Evolutionary conservation across 2,113 vertebrate species (phyloP), one percentile per base, ranked within the genome.

Genomic region (Ornithorhynchus anatinus): DNA sequence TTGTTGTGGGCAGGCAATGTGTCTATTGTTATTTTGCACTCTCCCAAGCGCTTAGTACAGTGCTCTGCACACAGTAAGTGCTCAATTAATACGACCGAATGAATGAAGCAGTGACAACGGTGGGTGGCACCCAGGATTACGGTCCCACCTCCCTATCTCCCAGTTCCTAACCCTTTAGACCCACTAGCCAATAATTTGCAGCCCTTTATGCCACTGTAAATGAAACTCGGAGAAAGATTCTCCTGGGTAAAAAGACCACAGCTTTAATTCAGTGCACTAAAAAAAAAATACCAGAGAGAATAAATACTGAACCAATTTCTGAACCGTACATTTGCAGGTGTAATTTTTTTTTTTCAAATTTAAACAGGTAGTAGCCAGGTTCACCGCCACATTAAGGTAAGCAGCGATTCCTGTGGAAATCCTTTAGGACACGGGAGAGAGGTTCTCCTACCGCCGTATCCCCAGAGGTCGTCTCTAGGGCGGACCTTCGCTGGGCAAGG

Each of bases 221-320:
- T 40, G 82, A 76, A 66, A 69, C 88, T 87, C 88, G 81, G 23
- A 64, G 89, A 91, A 53, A 62, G 31, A 88, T 90, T 97, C 94
- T 94, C 89, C 96, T 91, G 72, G 75, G 90, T 90, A 87, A 95
- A 95, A 95, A 3, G 52, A 65, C 59, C 70, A 81, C 72, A 88
- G 88, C 84, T 60, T 68, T 81, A 65, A 70, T 81, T 91, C 86
- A 92, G 92, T 93, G 93, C 91, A 90, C 91, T 90, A 68, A 89
- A 90, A 85, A 91, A 94, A 94, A 82, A 70, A 94, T n/a, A n/a
- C n/a, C n/a, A n/a, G n/a, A n/a, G n/a, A n/a, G n/a, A n/a, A 92
- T 88, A 93, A 92, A 91, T 94, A 96, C 92, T 93, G 43, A 91
- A 89, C 47, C 84, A 32, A 44, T 86, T 85, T 88, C 69, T 84